Evolutionary conservation across 1,140 invertebrate species (phyloP), one percentile per base, ranked within the genome.

Genomic region (Calliphora vicina): DNA sequence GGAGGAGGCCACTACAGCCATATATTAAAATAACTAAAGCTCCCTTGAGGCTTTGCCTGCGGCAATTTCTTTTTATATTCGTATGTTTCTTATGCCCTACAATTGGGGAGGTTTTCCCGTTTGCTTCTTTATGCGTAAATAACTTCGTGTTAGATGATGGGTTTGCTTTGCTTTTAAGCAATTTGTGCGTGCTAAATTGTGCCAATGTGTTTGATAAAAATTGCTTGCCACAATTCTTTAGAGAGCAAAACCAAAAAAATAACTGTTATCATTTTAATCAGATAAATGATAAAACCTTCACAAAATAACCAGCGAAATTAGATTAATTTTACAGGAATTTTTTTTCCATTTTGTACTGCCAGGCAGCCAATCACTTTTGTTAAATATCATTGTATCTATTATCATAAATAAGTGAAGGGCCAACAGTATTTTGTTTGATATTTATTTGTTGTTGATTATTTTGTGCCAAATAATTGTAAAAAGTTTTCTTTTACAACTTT

Each of bases 251-350:
- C 45, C 17, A 57, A 57, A n/a, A n/a, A 57, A 57, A n/a, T n/a
- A 57, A 78, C 13, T 78, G 35, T 78, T 78, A 78, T 78, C 35
- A 78, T 20, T 78, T 78, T 78, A 78, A 78, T 78, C 74, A 23
- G 35, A 78, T 78, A 78, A 78, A 23, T 78, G 74, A 78, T 78
- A 78, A 78, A 78, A 78, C 74, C 74, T 25, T 43, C 35, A 43
- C 23, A 43, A 78, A 78, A 78, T 25, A 43, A 20, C 29, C 35
- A n/a, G 17, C 20, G 26, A 78, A 78, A 78, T 78, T 78, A 43
- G 20, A 78, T 78, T 78, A 78, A 78, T 78, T 78, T 78, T 1
- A 74, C 10, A 74, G 26, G 26, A 5, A 35, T 35, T 10, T 35
- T 35, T 74, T 29, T 74, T 73, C 42, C 5, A 6, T 43, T 43